These are phyloP conservation scores for Pseudomyrmex pallidus DNA, from an alignment of 1,140 invertebrate species.

Conservation along the genomic window DNA sequence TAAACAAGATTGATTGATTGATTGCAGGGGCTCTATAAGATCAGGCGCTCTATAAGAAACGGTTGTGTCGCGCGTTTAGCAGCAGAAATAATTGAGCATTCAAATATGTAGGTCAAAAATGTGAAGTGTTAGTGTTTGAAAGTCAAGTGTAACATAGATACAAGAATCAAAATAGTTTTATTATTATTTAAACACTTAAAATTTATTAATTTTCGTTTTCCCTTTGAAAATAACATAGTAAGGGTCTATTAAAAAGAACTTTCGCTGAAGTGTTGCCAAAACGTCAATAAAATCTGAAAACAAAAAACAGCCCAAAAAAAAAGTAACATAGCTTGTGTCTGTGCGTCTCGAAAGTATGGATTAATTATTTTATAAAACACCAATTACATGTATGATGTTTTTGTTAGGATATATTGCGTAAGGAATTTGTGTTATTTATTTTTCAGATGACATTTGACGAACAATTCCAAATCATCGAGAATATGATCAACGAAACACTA, in stretches of 20 bases:
- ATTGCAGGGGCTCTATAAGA: no score
- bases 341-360: no score
- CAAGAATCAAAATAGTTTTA: not conserved
- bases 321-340: not conserved
- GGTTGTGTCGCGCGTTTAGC: conserved; percentile 61
- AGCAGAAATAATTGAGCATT: conserved; percentile 72
- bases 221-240: not conserved
- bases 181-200: not conserved
- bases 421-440: conserved; percentile 30
- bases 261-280: not conserved
- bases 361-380: not conserved
- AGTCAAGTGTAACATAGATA: not conserved
- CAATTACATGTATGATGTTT: conserved; percentile 5
- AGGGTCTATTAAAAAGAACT: conserved; percentile 19
- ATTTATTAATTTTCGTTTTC: not conserved
- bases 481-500: conserved; percentile 11
- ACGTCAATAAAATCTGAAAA: conserved; percentile 1
- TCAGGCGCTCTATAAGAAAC: conserved; percentile 70
- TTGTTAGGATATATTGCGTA: conserved; percentile 29
- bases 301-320: no score
- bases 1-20: no score
- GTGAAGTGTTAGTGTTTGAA: not conserved
- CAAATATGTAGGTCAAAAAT: conserved; percentile 31
- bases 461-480: not conserved
- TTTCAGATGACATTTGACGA: conserved; percentile 1